Evolutionary conservation across 2,888 invertebrate species (phyloP).

Genomic region (Allygus modestus): DNA sequence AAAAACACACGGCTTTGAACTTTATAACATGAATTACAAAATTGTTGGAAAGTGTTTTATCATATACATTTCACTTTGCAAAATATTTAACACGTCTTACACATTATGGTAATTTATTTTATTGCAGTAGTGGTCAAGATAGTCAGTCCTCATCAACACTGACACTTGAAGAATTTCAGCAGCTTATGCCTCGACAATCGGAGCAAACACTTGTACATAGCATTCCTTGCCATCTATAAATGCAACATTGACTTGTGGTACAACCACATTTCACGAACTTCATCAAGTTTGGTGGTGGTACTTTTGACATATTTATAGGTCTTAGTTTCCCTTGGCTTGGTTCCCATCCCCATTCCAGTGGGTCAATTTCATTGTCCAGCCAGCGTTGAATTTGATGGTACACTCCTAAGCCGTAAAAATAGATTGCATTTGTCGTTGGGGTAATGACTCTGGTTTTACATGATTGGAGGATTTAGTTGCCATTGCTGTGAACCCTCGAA

Average conservation of each 20-base stretch:
- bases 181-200: not conserved
- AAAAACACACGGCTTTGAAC: too few relatives aligned
- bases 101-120: too few relatives aligned
- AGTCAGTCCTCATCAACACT: not conserved
- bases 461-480: not conserved
- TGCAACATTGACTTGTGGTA: not conserved
- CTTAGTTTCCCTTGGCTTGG: not conserved
- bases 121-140: too few relatives aligned
- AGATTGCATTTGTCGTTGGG: not conserved
- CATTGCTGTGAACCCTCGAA: not conserved
- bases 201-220: not conserved
- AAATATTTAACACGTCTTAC: too few relatives aligned
- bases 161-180: not conserved
- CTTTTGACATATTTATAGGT: not conserved
- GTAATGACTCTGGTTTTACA: not conserved
- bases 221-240: not conserved
- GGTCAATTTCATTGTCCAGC: not conserved
- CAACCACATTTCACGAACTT: conserved; percentile 2
- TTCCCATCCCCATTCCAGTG: not conserved
- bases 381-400: not conserved
- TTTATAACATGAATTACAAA: too few relatives aligned
- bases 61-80: too few relatives aligned
- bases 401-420: not conserved
- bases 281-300: conserved; percentile 5
- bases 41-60: too few relatives aligned